Percentiles rank a stretch among this genome's conserved stretches.
Conservation (phyloP, 2,888 invertebrate species). For the Hydropsyche betteni region DNA sequence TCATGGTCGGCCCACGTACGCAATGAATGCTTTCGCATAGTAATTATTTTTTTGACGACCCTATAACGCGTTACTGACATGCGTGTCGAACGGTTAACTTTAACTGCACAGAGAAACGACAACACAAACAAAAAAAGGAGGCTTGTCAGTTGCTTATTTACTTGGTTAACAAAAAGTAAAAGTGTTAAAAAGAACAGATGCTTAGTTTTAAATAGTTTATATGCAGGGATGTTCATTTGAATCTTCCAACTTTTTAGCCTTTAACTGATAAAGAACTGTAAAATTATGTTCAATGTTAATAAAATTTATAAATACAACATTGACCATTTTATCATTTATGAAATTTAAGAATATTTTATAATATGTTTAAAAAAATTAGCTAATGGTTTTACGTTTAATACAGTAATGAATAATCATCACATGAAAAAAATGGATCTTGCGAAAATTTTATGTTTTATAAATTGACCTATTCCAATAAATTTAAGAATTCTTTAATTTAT, state of each 20-base stretch:
- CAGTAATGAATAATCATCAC: too few species aligned
- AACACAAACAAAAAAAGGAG: background rate
- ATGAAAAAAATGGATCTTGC: too few species aligned
- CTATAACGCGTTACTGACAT: slow-evolving; percentile 15
- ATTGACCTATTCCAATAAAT: too few species aligned
- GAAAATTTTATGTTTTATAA: too few species aligned
- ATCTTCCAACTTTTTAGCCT: background rate
- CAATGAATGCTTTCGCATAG: slow-evolving; percentile 6
- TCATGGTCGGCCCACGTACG: background rate
- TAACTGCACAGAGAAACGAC: too few species aligned
- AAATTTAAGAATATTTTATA: background rate
- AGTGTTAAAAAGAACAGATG: slow-evolving; percentile 18
- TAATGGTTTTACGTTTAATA: too few species aligned
- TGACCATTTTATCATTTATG: background rate
- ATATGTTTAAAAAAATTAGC: too few species aligned
- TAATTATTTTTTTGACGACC: slow-evolving; percentile 20
- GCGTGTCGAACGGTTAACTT: background rate
- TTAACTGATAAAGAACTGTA: too few species aligned
- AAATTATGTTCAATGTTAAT: too few species aligned
- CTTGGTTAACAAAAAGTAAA: slow-evolving; percentile 27
- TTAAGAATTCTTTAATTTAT: too few species aligned
- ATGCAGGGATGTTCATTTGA: slow-evolving; percentile 16
- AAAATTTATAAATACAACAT: too few species aligned
- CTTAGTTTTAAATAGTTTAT: background rate
- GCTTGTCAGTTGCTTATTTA: slow-evolving; percentile 14